Evolutionary conservation across 53 echinoderm and acorn worm species (phyloP).

Genomic region (Stichopus horrens): DNA sequence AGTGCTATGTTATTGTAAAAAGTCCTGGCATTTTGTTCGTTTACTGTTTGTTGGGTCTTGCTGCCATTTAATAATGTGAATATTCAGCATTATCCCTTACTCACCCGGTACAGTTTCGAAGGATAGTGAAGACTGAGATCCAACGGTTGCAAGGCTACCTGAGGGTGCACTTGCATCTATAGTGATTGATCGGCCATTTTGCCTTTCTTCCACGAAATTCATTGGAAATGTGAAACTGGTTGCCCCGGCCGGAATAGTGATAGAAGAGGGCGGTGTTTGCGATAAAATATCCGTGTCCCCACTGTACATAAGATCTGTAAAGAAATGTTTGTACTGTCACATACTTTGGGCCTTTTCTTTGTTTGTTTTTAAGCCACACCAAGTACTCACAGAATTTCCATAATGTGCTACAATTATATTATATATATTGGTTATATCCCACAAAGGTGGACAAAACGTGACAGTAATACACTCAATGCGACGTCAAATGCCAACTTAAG

Average conservation of each 20-base stretch:
- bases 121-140: not conserved
- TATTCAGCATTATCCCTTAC: not conserved
- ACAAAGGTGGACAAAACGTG: too few relatives aligned
- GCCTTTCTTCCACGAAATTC: not conserved
- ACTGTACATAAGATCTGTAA: not conserved
- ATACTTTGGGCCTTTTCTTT: not conserved
- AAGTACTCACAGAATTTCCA: too few relatives aligned
- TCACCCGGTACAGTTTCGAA: not conserved
- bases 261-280: not conserved
- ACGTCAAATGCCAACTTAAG: too few relatives aligned
- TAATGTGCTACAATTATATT: too few relatives aligned
- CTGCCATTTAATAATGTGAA: not conserved
- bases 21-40: too few relatives aligned
- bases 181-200: not conserved
- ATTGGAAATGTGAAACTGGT: not conserved
- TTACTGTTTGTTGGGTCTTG: not conserved
- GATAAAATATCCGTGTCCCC: slow-evolving; percentile 21
- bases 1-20: too few relatives aligned
- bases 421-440: too few relatives aligned
- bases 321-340: not conserved
- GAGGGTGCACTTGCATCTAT: slow-evolving; percentile 6
- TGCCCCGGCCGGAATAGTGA: slow-evolving; percentile 8
- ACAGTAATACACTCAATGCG: too few relatives aligned
- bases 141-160: not conserved
- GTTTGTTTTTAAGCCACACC: too few relatives aligned